A percentile compares a stretch with the other conserved stretches of the same genome.
Conservation (phyloP, 2,888 invertebrate genomes). For the Coenonympha arcania region DNA sequence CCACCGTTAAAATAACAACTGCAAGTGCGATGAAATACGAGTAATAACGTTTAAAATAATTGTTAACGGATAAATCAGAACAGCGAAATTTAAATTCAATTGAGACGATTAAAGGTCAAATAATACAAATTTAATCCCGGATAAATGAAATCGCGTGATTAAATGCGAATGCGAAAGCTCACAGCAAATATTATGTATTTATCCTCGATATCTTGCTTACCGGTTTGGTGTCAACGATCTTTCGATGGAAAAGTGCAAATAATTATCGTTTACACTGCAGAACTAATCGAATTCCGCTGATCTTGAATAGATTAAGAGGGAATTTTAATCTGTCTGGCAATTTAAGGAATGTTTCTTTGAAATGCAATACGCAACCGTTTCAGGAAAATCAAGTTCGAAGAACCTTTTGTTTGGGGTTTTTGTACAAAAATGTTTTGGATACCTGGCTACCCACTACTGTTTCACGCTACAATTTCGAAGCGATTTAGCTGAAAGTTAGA, state of each 20-base stretch:
- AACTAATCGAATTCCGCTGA: background rate
- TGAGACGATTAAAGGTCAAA: slow-evolving; percentile 2
- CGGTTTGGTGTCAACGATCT: slow-evolving; percentile 20
- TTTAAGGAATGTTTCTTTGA: background rate
- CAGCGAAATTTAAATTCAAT: slow-evolving; percentile 5
- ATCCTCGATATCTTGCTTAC: slow-evolving; percentile 17
- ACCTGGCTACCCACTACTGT: too few species aligned
- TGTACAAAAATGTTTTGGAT: too few species aligned
- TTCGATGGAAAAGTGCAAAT: slow-evolving; percentile 21
- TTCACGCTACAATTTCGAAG: too few species aligned
- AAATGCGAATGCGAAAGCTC: slow-evolving; percentile 10
- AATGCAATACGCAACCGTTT: background rate
- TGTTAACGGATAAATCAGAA: slow-evolving; percentile 8
- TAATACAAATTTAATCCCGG: slow-evolving; percentile 10
- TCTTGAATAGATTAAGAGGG: background rate
- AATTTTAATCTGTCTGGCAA: slow-evolving; percentile 1
- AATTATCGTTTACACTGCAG: slow-evolving; percentile 11
- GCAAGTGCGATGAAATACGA: too few species aligned
- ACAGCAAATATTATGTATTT: slow-evolving; percentile 22
- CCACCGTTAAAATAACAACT: too few species aligned
- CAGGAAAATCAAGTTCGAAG: background rate
- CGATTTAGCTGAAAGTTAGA: too few species aligned
- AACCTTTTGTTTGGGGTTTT: too few species aligned
- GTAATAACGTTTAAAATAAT: background rate
- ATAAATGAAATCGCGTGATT: slow-evolving; percentile 13